A percentile compares a stretch with the other conserved stretches of the same genome.
Conservation (phyloP, 2,888 invertebrate species). For the Idaea dimidiata region DNA sequence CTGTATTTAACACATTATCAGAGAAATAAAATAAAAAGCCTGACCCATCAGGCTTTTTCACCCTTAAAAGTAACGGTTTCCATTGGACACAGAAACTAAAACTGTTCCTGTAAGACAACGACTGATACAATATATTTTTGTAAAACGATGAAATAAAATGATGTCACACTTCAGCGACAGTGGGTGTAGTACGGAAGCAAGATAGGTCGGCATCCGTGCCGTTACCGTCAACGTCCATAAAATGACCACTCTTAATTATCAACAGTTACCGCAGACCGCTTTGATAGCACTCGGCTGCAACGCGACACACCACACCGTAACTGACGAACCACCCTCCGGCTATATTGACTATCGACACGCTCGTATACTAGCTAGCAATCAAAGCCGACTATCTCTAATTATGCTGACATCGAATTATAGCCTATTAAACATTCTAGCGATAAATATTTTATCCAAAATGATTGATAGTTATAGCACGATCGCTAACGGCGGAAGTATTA, state of each 20-base stretch:
- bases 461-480: not conserved
- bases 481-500: conserved; percentile 1
- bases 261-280: conserved; percentile 68
- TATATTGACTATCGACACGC: conserved; percentile 20
- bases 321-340: conserved; percentile 37
- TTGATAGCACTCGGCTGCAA: conserved; percentile 46
- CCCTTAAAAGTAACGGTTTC: too few species aligned
- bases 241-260: conserved; percentile 73
- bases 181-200: conserved; percentile 64
- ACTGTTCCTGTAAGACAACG: too few species aligned
- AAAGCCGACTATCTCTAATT: conserved; percentile 21
- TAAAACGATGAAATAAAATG: not conserved
- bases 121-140: too few species aligned
- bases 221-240: conserved; percentile 68
- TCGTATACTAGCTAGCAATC: conserved; percentile 10
- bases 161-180: conserved; percentile 38
- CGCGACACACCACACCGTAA: conserved; percentile 44
- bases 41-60: too few species aligned
- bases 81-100: too few species aligned
- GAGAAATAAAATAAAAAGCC: too few species aligned
- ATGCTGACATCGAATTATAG: conserved; percentile 19
- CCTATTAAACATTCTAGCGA: not conserved
- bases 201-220: conserved; percentile 55
- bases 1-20: too few species aligned
- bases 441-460: not conserved